Evolutionary conservation across 2,113 vertebrate species (phyloP), one percentile per base, ranked within the genome.

Genomic region (Passer domesticus): DNA sequence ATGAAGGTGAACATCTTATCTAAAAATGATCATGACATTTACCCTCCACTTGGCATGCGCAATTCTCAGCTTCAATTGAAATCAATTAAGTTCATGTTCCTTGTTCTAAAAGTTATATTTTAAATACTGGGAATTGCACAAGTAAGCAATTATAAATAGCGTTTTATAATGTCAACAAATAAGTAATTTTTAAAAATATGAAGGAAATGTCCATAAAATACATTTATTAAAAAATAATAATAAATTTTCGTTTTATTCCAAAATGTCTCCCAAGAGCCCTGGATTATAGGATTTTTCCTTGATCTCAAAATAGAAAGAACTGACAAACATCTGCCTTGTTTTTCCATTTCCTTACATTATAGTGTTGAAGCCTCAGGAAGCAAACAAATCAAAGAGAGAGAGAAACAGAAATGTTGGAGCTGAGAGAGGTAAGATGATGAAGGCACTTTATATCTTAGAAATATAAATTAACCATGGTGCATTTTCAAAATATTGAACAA

Each of bases 181-280:
- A 10, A 62, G 62, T 50, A 21, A 50, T 60, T 67, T 19, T 16
- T 30, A 66, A 15, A 28, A 63, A 3, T 16, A 39, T 47, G 16
- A 91, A 78, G 24, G 6, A 88, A 56, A 21, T 69, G 6, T 44
- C 11, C 6, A 16, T 55, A 35, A 81, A 76, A 78, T 53, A 2
- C 0, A 62, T 52, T 63, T 30, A 56, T 22, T 18, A 84, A 82
- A 35, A 52, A 24, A 47, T 20, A 13, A 20, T 3, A 53, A 1
- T 23, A 49, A 6, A 7, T 37, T n/a, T n/a, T 6, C 0, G 3
- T 15, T 81, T 64, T 50, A 37, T 60, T 37, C 2, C 23, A 30
- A 59, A 37, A 84, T 41, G 0, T 35, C n/a, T 56, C 75, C n/a
- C 31, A 52, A 70, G 15, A 90, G 4, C 28, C 89, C 2, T 55